Conservation (phyloP, 2,113 vertebrate species). For the Eptesicus fuscus region DNA sequence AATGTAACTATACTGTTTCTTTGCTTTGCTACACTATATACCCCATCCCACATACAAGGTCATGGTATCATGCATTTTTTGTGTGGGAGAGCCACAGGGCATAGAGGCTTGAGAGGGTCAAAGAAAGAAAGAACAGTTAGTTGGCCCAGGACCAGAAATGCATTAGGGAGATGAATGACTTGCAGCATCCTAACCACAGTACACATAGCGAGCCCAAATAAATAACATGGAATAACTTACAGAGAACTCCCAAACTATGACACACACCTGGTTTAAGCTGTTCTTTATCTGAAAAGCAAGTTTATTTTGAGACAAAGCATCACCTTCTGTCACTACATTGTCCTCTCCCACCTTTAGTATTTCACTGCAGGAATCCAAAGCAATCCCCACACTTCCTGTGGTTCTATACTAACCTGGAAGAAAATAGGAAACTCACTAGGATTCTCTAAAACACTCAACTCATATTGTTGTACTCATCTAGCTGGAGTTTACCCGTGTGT, state of each 20-base stretch:
- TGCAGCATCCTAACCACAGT: background rate
- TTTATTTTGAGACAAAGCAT: slow-evolving; percentile 44
- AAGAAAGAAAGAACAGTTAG: slow-evolving; percentile 26
- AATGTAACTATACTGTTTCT: slow-evolving; percentile 7
- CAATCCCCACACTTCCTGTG: background rate
- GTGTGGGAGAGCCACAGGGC: slow-evolving; percentile 33
- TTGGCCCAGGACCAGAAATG: background rate
- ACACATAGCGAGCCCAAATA: background rate
- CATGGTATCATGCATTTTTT: slow-evolving; percentile 34
- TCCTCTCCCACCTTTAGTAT: background rate
- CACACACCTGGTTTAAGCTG: background rate
- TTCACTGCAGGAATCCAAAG: background rate
- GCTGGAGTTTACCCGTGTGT: background rate
- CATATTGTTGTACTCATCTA: background rate
- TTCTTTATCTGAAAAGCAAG: slow-evolving; percentile 25
- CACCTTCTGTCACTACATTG: background rate
- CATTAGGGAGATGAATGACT: background rate
- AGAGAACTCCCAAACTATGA: background rate
- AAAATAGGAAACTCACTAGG: background rate
- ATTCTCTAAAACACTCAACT: background rate
- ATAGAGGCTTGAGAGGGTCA: slow-evolving; percentile 14
- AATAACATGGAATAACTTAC: slow-evolving; percentile 23
- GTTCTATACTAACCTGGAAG: background rate
- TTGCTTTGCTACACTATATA: slow-evolving; percentile 41
- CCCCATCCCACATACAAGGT: background rate